Evolutionary conservation across 2,797 vertebrate genomes (phyloP), one percentile per base, ranked within the genome.

Genomic region (Glyptemys insculpta): DNA sequence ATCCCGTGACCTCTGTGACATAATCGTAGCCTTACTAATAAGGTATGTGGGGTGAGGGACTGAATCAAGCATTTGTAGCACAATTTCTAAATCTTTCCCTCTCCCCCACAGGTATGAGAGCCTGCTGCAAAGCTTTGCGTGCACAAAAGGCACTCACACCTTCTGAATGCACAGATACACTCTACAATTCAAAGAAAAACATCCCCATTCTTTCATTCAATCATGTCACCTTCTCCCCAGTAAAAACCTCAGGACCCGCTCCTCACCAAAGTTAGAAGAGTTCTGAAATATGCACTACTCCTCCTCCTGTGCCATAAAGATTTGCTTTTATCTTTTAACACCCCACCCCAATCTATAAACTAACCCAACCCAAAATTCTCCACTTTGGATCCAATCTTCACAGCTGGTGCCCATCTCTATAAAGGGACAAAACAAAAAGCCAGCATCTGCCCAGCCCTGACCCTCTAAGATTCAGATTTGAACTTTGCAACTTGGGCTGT

Each of bases 301-400:
- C 85, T 87, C 31, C 1, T 23, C 23, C 31, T 62, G 14, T 37
- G 79, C 78, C 83, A 83, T 12, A 56, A 52, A n/a, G 14, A 56
- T 10, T 56, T 50, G 9, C 76, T 62, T 76, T 44, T 5, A 3
- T 72, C 92, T 88, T 82, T 82, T 34, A 65, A 3, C 9, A 25
- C 34, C 23, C 16, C 34, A 12, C 27, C 21, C 0, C 68, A 34
- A 1, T 8, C 0, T 14, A 19, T 0, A 4, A 7, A 7, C 34
- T 21, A 5, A 0, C 2, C 2, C 12, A 15, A 1, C 4, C 16
- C 68, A 6, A 81, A 62, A 9, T 31, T 14, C 56, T 82, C 56
- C 1, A 25, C 50, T 44, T 29, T 44, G 29, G 41, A 21, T 54
- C 54, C 49, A 49, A 37, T 53, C 29, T 59, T 53, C 37, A 53